These are phyloP conservation scores for Trichoplusia ni DNA, from an alignment of 1,140 invertebrate genomes.

Conservation along the genomic window DNA sequence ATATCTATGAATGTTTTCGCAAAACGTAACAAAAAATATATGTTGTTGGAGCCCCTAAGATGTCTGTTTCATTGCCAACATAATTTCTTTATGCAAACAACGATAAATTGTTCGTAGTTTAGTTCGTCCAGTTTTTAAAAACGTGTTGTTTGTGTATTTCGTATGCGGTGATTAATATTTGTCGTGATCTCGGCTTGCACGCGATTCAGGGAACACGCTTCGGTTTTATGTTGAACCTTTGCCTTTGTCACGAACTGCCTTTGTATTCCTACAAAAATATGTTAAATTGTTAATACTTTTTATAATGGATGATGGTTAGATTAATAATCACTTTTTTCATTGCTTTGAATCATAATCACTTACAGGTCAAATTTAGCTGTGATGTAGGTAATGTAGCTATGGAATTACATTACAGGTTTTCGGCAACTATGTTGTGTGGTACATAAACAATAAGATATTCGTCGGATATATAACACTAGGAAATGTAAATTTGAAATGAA, in stretches of 20 bases:
- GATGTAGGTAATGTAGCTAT: no score
- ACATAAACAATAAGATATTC: no score
- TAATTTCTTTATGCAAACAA: slow-evolving; percentile 23
- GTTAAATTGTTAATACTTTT: slow-evolving; percentile 19
- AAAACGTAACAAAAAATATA: slow-evolving; percentile 9
- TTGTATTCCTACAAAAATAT: slow-evolving; percentile 38
- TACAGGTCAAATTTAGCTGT: no score
- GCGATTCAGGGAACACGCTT: slow-evolving; percentile 40
- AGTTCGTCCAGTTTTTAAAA: slow-evolving; percentile 4
- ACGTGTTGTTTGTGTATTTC: neutral
- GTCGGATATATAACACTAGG: neutral
- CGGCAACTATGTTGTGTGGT: no score
- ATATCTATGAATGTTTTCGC: slow-evolving; percentile 9
- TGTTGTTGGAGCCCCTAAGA: slow-evolving; percentile 2
- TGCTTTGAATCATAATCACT: no score
- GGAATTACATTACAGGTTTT: no score
- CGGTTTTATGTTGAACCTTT: slow-evolving; percentile 45
- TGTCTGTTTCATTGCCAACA: slow-evolving; percentile 26
- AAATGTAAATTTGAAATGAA: neutral
- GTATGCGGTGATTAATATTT: slow-evolving; percentile 28
- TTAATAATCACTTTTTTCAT: no score
- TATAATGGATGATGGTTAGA: neutral
- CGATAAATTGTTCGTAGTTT: slow-evolving; percentile 14
- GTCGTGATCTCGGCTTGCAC: slow-evolving; percentile 36
- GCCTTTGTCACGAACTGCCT: slow-evolving; percentile 44